phyloP scores from a whole-genome alignment of 2,113 vertebrate species.

The Arvicanthis niloticus region DNA sequence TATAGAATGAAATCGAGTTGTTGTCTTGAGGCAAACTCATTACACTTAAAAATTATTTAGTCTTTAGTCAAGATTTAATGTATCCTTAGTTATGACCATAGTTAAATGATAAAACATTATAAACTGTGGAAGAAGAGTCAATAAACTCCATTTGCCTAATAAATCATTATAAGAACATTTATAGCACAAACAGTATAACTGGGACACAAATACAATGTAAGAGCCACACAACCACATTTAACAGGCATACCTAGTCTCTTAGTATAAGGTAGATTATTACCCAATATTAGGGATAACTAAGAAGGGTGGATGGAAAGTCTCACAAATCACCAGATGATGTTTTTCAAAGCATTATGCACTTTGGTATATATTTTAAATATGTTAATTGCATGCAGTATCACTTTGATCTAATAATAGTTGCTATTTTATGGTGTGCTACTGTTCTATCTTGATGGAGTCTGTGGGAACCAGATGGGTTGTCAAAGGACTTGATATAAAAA shows the following conservation, averaged over 20 bases:
- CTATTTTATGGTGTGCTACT: constrained; percentile 65
- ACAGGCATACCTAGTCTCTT: not conserved
- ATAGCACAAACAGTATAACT: not conserved
- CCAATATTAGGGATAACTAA: not conserved
- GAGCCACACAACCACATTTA: fast-evolving
- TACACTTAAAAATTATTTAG: not conserved
- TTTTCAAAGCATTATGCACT: constrained; percentile 49
- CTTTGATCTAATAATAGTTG: constrained; percentile 76
- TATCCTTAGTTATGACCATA: not conserved
- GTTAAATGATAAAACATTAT: not conserved
- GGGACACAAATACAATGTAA: not conserved
- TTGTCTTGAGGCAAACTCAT: not conserved
- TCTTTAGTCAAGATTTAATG: not conserved
- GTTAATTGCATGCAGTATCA: constrained; percentile 39
- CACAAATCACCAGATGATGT: not conserved
- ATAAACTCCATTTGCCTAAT: not conserved
- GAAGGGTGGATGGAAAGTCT: not conserved
- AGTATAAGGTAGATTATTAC: not conserved
- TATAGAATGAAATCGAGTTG: not conserved
- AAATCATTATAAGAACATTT: not conserved
- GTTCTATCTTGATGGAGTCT: constrained; percentile 69
- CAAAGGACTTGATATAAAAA: constrained; percentile 61
- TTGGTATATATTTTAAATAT: constrained; percentile 73
- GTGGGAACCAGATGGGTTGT: not conserved
- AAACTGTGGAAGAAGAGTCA: not conserved